Percentiles rank a stretch among this genome's conserved stretches.
phyloP scores from a whole-genome alignment of 2,888 invertebrate genomes.

The Melinopterus prodromus region DNA sequence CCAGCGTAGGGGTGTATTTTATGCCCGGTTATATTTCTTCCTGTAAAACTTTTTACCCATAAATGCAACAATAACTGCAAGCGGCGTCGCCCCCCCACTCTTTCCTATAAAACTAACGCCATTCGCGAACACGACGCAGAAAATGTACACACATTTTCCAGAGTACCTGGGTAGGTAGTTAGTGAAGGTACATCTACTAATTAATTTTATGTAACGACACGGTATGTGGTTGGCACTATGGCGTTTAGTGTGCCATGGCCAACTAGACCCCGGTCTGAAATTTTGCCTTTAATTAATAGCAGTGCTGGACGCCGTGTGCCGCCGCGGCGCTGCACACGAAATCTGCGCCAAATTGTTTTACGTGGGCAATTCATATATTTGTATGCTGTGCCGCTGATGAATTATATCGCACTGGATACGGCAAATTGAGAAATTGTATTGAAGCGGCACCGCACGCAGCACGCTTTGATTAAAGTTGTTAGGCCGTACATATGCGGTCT shows the following conservation, averaged over 20 bases:
- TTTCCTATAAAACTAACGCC: no score
- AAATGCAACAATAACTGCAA: conserved; percentile 4
- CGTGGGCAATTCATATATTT: neutral
- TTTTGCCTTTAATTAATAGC: neutral
- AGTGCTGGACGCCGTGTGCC: neutral
- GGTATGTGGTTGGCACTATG: neutral
- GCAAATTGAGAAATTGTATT: neutral
- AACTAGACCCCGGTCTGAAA: neutral
- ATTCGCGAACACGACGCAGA: neutral
- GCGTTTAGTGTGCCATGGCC: neutral
- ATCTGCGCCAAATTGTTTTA: neutral
- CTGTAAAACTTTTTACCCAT: neutral
- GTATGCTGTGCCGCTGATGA: neutral
- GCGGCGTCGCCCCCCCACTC: neutral
- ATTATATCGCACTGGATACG: neutral
- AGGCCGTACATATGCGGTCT: neutral
- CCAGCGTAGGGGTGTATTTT: neutral
- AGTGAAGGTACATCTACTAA: neutral
- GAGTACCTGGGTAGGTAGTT: neutral
- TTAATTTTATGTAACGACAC: neutral
- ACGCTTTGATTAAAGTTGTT: neutral
- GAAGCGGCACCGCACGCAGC: neutral
- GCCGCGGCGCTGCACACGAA: neutral
- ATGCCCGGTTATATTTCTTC: neutral
- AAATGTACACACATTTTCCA: neutral